These are phyloP conservation scores for Orestias chungarensis DNA, from an alignment of 2,797 vertebrate species.

Conservation along the genomic window DNA sequence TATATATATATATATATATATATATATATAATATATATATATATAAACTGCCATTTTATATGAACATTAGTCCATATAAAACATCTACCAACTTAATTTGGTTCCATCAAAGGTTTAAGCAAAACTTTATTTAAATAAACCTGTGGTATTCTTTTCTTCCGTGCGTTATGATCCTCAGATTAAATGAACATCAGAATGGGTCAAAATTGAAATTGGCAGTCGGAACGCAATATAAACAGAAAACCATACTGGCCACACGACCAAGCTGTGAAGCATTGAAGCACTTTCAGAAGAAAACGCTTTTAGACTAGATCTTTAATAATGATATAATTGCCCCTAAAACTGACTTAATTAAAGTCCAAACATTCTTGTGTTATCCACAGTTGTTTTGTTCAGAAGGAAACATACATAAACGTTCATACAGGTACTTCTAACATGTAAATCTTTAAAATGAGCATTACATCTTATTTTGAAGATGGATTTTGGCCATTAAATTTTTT, in stretches of 20 bases:
- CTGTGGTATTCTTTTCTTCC: not conserved
- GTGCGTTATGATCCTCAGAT: not conserved
- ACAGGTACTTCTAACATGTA: slow-evolving; percentile 6
- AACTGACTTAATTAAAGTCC: not conserved
- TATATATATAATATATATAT: too few relatives aligned
- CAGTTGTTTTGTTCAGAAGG: not conserved
- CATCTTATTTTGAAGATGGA: slow-evolving; percentile 11
- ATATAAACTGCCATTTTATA: too few relatives aligned
- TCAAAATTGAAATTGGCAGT: not conserved
- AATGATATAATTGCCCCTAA: not conserved
- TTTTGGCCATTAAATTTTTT: slow-evolving; percentile 10
- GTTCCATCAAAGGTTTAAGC: too few relatives aligned
- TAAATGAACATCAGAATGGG: not conserved
- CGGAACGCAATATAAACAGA: not conserved
- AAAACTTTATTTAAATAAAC: not conserved
- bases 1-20: too few relatives aligned
- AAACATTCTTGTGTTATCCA: not conserved
- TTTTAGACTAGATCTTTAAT: too few relatives aligned
- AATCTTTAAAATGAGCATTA: not conserved
- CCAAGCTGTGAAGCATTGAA: not conserved
- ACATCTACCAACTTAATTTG: too few relatives aligned
- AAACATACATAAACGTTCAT: not conserved
- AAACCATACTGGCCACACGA: not conserved
- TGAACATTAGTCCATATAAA: too few relatives aligned
- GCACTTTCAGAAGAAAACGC: too few relatives aligned